Percentiles rank a stretch among this genome's conserved stretches.
These are phyloP conservation scores for Galerucella calmariensis DNA, from an alignment of 2,888 invertebrate genomes.

Conservation along the genomic window DNA sequence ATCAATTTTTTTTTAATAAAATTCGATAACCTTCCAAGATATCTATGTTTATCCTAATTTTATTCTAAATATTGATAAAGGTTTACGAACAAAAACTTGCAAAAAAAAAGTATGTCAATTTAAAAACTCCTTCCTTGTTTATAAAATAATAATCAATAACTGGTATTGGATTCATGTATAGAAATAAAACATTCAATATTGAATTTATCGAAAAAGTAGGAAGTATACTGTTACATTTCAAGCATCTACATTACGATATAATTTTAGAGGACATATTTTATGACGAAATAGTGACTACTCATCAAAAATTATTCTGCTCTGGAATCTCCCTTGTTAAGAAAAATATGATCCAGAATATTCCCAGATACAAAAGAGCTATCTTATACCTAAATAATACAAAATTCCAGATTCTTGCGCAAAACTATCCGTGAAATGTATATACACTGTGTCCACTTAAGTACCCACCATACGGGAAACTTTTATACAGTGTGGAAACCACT, in stretches of 20 bases:
- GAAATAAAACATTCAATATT: background rate
- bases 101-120: slow-evolving; percentile 26
- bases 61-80: slow-evolving; percentile 29
- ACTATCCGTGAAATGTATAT: too few relatives aligned
- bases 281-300: background rate
- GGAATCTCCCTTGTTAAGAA: too few relatives aligned
- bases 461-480: too few relatives aligned
- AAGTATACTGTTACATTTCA: slow-evolving; percentile 14
- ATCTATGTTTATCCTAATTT: slow-evolving; percentile 42
- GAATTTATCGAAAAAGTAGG: slow-evolving; percentile 9
- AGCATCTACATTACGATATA: background rate
- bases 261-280: slow-evolving; percentile 12
- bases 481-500: too few relatives aligned
- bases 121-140: slow-evolving; percentile 19
- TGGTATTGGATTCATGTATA: background rate
- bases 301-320: too few relatives aligned
- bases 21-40: slow-evolving; percentile 43
- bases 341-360: too few relatives aligned
- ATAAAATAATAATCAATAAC: slow-evolving; percentile 4
- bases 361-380: too few relatives aligned
- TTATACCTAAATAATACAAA: too few relatives aligned
- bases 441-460: too few relatives aligned
- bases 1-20: slow-evolving; percentile 42
- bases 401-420: too few relatives aligned
- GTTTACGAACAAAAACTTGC: background rate